phyloP scores from a whole-genome alignment of 2,888 invertebrate genomes.

The Nephrotoma appendiculata region DNA sequence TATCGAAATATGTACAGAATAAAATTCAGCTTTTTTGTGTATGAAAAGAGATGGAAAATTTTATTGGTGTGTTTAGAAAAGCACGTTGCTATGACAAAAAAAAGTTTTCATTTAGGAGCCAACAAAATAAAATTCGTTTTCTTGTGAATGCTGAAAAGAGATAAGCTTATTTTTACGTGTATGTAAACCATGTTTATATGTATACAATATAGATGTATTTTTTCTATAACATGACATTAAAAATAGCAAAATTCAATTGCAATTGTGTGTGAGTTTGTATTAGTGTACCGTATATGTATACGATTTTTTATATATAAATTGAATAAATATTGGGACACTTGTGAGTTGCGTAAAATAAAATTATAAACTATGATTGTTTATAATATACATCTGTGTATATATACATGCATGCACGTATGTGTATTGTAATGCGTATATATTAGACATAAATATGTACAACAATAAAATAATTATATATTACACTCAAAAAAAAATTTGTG shows the following conservation, averaged over 20 bases:
- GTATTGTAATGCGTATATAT: neutral
- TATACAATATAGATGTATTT: neutral
- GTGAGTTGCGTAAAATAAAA: neutral
- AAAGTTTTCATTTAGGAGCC: neutral
- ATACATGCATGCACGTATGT: neutral
- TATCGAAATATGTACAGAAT: neutral
- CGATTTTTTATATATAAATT: neutral
- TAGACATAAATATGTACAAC: neutral
- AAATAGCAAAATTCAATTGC: slow-evolving; percentile 3
- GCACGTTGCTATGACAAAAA: slow-evolving; percentile 3
- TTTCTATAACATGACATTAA: neutral
- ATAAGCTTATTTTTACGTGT: neutral
- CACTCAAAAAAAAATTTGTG: neutral
- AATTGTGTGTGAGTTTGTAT: neutral
- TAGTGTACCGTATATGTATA: neutral
- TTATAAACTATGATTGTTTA: neutral
- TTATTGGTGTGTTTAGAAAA: slow-evolving; percentile 1
- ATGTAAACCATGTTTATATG: neutral
- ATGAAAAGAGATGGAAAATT: neutral
- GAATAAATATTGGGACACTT: neutral
- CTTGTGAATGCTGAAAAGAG: neutral
- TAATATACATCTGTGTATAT: neutral
- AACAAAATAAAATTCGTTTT: neutral
- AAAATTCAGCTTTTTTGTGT: neutral
- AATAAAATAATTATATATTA: neutral